phyloP scores from a whole-genome alignment of 2,888 invertebrate genomes.

The Amiota mariae region DNA sequence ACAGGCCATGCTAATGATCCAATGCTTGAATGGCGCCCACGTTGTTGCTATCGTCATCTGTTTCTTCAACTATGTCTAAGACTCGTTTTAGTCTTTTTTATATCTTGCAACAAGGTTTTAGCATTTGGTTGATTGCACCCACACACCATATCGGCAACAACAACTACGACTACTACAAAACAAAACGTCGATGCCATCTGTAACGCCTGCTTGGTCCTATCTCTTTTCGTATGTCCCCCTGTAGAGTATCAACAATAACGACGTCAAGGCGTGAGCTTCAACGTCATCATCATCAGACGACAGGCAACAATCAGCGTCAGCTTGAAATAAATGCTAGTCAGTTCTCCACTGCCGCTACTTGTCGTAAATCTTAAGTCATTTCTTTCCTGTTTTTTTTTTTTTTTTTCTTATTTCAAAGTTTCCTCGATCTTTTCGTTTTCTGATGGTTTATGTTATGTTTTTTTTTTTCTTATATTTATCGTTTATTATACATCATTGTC shows the following conservation, averaged over 20 bases:
- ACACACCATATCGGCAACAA: too few species aligned
- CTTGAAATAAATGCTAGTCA: conserved; percentile 13
- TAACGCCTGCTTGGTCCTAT: too few species aligned
- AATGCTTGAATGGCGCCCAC: too few species aligned
- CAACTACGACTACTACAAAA: too few species aligned
- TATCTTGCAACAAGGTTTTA: too few species aligned
- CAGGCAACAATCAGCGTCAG: conserved; percentile 25
- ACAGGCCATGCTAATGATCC: too few species aligned
- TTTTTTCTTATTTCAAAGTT: background rate
- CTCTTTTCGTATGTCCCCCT: background rate
- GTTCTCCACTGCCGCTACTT: background rate
- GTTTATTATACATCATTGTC: background rate
- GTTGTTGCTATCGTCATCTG: too few species aligned
- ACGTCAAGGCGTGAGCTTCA: background rate
- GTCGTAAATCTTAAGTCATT: conserved; percentile 8
- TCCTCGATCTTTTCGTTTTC: too few species aligned
- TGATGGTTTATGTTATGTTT: background rate
- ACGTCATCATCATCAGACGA: background rate
- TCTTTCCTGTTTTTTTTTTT: conserved; percentile 6
- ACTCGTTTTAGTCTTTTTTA: too few species aligned
- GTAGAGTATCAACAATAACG: background rate
- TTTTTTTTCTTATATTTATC: background rate
- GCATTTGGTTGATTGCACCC: too few species aligned
- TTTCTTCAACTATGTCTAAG: too few species aligned
- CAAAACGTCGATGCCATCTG: too few species aligned